These are phyloP conservation scores for Drosophila tristis DNA, from an alignment of 1,140 invertebrate species.

Conservation along the genomic window DNA sequence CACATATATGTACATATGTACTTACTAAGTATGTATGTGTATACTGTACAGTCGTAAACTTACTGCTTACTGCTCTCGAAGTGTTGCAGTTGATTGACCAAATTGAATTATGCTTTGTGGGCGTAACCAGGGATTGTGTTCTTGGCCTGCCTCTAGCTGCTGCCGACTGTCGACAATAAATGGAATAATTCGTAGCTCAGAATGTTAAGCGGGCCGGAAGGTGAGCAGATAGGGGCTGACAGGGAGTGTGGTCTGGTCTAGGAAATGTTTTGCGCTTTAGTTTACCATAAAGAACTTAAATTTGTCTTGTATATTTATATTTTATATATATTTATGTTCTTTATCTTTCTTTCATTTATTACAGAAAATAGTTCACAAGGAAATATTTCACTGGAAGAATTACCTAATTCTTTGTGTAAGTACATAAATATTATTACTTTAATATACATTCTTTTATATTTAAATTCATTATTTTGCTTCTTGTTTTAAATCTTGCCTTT, in stretches of 20 bases:
- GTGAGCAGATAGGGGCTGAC: not conserved
- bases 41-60: conserved; percentile 20
- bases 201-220: conserved; percentile 5
- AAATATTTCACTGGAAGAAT: too few relatives aligned
- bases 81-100: conserved; percentile 61
- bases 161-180: too few relatives aligned
- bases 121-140: conserved; percentile 15
- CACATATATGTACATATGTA: conserved; percentile 15
- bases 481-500: too few relatives aligned
- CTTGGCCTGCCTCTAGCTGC: conserved; percentile 4
- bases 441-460: too few relatives aligned
- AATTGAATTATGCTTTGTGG: conserved; percentile 68
- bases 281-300: not conserved
- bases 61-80: conserved; percentile 18
- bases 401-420: too few relatives aligned
- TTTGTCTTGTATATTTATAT: not conserved
- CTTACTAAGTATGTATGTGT: not conserved
- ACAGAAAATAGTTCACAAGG: too few relatives aligned
- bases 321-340: too few relatives aligned
- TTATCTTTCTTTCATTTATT: too few relatives aligned
- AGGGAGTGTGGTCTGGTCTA: not conserved
- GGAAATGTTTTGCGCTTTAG: not conserved
- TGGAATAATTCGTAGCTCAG: not conserved
- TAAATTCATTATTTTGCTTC: too few relatives aligned
- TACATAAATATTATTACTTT: too few relatives aligned